Evolutionary conservation across 2,113 vertebrate species (phyloP).

Genomic region (Oncorhynchus keta): DNA sequence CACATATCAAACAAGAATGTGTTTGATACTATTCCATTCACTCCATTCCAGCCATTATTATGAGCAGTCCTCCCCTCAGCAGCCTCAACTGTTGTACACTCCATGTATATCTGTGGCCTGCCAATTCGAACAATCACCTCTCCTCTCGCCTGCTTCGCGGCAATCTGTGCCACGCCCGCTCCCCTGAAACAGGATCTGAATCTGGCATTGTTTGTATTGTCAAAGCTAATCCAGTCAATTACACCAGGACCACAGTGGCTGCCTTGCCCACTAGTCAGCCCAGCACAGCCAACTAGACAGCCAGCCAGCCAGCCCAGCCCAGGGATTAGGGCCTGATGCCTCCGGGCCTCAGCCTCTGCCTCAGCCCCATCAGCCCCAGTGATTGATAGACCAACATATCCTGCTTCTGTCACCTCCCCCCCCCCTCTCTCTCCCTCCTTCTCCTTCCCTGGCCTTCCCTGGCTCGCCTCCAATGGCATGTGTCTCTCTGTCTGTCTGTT

Average conservation of each 20-base stretch:
- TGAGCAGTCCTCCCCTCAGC: no score
- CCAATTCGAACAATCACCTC: slow-evolving; percentile 33
- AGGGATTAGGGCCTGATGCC: slow-evolving; percentile 30
- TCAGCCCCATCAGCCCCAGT: slow-evolving; percentile 7
- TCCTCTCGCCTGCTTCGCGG: slow-evolving; percentile 48
- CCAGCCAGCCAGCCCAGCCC: slow-evolving; percentile 30
- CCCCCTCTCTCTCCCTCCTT: no score
- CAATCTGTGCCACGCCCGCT: slow-evolving; percentile 55
- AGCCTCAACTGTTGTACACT: no score
- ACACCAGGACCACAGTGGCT: slow-evolving; percentile 63
- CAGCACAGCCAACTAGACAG: slow-evolving; percentile 21
- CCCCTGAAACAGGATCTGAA: slow-evolving; percentile 67
- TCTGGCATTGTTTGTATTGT: slow-evolving; percentile 71
- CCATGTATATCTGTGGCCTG: slow-evolving; percentile 9
- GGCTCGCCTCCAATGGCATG: slow-evolving; percentile 28
- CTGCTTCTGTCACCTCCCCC: slow-evolving; percentile 9
- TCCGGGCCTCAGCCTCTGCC: slow-evolving; percentile 27
- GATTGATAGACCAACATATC: slow-evolving; percentile 11
- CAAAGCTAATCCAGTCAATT: slow-evolving; percentile 70
- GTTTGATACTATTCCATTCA: no score
- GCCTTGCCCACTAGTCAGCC: slow-evolving; percentile 32
- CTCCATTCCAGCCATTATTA: no score
- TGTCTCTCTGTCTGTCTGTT: slow-evolving; percentile 25
- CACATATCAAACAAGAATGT: no score
- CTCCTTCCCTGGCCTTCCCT: slow-evolving; percentile 1